These are phyloP conservation scores for Lepisosteus osseus DNA, from an alignment of 2,113 vertebrate species.

Conservation along the genomic window DNA sequence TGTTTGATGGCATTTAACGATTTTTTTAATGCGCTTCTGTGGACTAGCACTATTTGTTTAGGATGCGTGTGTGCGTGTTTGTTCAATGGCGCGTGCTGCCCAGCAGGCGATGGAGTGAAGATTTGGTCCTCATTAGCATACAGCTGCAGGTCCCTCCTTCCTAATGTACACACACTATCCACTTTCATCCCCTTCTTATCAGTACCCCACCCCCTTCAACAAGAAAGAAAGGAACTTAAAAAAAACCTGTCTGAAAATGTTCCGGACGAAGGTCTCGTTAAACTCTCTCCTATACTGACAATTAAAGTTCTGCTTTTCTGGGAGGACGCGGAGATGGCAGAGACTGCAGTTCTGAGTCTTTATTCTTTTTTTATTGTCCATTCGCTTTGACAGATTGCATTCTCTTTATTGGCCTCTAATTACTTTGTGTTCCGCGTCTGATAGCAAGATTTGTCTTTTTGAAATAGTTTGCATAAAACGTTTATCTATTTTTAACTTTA, in stretches of 20 bases:
- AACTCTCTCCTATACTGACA: too few species aligned
- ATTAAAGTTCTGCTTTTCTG: too few species aligned
- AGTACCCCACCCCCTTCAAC: conserved; percentile 22
- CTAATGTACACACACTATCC: conserved; percentile 46
- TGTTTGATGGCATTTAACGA: conserved; percentile 70
- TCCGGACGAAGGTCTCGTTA: not conserved
- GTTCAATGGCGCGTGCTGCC: conserved; percentile 81
- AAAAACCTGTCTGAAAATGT: conserved; percentile 9
- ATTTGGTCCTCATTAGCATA: conserved; percentile 87
- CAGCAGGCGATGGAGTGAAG: conserved; percentile 46
- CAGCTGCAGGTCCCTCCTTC: conserved; percentile 74
- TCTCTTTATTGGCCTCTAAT: not conserved
- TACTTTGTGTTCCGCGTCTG: not conserved
- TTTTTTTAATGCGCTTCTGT: conserved; percentile 34
- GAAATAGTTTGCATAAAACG: too few species aligned
- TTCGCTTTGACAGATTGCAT: not conserved
- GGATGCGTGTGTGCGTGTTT: conserved; percentile 73
- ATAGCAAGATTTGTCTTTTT: too few species aligned
- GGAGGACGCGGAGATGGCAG: not conserved
- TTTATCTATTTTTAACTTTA: too few species aligned
- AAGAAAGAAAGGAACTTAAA: conserved; percentile 21
- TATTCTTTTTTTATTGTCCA: not conserved
- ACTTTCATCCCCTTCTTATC: conserved; percentile 48
- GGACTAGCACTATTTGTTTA: conserved; percentile 36
- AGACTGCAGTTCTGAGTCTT: conserved; percentile 13